Evolutionary conservation across 2,888 invertebrate species (phyloP), one percentile per base, ranked within the genome.

Genomic region (Drosophila barbarae): DNA sequence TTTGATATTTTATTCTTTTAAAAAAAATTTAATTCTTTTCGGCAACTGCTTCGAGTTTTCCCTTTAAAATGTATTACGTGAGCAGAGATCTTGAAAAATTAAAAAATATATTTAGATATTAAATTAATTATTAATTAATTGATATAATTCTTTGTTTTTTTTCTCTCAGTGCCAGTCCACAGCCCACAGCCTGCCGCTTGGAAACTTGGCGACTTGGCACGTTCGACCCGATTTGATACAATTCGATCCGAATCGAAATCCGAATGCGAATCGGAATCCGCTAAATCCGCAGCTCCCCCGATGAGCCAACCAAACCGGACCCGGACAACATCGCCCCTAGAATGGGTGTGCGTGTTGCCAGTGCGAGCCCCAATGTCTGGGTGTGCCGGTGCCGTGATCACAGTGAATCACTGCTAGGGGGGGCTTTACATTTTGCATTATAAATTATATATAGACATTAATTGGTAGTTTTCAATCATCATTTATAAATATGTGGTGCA

Each of bases 261-360:
- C 18, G 18, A 39, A 23, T 23, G 41, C 21, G 23, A 53, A 23
- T 32, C 32, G 32, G 18, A 49, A 34, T 49, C 49, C 53, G 30
- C 59, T 13, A 26, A 18, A 13, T 23, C 38, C 35, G 13, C 44
- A 36, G 46, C 32, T 58, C 44, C 44, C 58, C 44, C 74, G 60
- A 60, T 59, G 26, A 46, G 59, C 38, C 59, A 38, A 23, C 32
- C 32, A 60, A 60, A 60, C 59, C 59, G 59, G 59, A 60, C 59
- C 59, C 59, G 59, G 38, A 54, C 53, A 46, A 46, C 60, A 13
- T 46, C 59, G 32, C 10, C 50, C 46, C 46, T 47, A 47, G 35
- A 34, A 34, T 53, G 55, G 55, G 54, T 56, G 55, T 58, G 35
- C 42, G 34, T 57, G 28, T 42, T 18, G 41, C 28, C 26, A n/a